A percentile compares a stretch with the other conserved stretches of the same genome.
phyloP scores from a whole-genome alignment of 2,113 vertebrate genomes.

The Microtus montanus region DNA sequence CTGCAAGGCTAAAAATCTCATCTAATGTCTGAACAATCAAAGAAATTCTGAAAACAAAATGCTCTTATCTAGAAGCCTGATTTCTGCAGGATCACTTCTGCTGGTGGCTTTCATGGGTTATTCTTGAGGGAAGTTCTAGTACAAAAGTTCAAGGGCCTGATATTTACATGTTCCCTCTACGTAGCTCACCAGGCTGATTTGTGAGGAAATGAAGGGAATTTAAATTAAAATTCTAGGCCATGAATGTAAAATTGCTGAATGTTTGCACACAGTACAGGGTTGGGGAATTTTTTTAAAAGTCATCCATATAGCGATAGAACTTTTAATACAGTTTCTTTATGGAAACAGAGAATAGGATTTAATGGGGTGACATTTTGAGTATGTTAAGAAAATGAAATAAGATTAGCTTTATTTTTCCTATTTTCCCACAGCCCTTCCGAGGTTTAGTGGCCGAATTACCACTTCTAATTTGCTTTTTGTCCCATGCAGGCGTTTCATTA shows the following conservation, averaged over 20 bases:
- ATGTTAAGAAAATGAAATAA: constrained; percentile 77
- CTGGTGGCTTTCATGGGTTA: constrained; percentile 71
- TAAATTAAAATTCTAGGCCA: constrained; percentile 80
- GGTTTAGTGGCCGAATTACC: constrained; percentile 69
- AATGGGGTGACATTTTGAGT: constrained; percentile 83
- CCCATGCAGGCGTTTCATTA: constrained; percentile 72
- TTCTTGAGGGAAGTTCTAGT: constrained; percentile 71
- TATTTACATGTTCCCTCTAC: constrained; percentile 80
- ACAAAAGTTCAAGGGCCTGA: constrained; percentile 80
- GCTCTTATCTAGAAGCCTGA: background rate
- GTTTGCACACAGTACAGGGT: constrained; percentile 70
- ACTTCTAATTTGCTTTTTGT: constrained; percentile 78
- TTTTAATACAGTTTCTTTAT: constrained; percentile 82
- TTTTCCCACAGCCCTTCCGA: constrained; percentile 55
- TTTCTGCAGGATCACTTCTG: constrained; percentile 53
- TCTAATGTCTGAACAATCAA: constrained; percentile 38
- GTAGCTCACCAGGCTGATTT: constrained; percentile 71
- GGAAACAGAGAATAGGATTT: constrained; percentile 81
- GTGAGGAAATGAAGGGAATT: constrained; percentile 76
- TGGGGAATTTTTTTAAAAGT: constrained; percentile 69
- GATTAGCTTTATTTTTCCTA: constrained; percentile 77
- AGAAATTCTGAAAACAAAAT: constrained; percentile 57
- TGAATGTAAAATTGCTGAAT: constrained; percentile 76
- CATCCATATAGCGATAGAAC: constrained; percentile 74
- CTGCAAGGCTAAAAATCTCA: constrained; percentile 38